These are phyloP conservation scores for Meloidogyne hapla DNA, from an alignment of 1,140 invertebrate genomes.

Conservation along the genomic window DNA sequence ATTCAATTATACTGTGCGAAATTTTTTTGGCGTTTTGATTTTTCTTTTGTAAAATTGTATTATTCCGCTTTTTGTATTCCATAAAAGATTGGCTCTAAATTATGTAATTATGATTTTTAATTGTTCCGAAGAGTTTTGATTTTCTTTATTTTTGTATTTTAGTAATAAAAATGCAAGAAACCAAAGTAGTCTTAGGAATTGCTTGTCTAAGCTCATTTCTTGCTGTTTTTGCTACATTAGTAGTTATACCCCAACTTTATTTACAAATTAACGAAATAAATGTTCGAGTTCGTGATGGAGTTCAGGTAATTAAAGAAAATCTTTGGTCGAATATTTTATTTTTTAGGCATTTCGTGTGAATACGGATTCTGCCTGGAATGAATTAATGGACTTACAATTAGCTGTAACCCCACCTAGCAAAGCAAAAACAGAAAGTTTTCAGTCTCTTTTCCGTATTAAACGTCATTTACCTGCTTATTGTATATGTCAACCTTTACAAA, in stretches of 20 bases:
- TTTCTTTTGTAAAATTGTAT: no score
- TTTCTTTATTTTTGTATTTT: no score
- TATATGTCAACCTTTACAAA: conserved; percentile 48
- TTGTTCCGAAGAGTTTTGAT: no score
- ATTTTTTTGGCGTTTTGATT: no score
- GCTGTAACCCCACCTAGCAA: conserved; percentile 36
- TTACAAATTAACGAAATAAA: conserved; percentile 43
- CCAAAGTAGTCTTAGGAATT: conserved; percentile 45
- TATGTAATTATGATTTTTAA: no score
- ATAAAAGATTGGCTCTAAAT: no score
- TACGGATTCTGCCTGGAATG: conserved; percentile 49
- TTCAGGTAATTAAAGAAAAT: conserved; percentile 9
- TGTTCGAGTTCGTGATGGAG: conserved; percentile 35
- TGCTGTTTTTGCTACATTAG: conserved; percentile 40
- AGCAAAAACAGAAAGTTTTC: conserved; percentile 45
- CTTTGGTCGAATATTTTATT: neutral
- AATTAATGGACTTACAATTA: conserved; percentile 51
- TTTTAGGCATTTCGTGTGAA: conserved; percentile 38
- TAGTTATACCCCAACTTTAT: conserved; percentile 46
- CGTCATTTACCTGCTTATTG: conserved; percentile 43
- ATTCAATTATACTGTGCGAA: no score
- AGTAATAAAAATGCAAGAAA: conserved; percentile 31
- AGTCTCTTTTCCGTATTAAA: conserved; percentile 49
- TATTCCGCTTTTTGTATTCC: no score
- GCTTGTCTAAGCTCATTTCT: conserved; percentile 42